Evolutionary conservation across 2,797 vertebrate species (phyloP).

Genomic region (Sarcophilus harrisii): DNA sequence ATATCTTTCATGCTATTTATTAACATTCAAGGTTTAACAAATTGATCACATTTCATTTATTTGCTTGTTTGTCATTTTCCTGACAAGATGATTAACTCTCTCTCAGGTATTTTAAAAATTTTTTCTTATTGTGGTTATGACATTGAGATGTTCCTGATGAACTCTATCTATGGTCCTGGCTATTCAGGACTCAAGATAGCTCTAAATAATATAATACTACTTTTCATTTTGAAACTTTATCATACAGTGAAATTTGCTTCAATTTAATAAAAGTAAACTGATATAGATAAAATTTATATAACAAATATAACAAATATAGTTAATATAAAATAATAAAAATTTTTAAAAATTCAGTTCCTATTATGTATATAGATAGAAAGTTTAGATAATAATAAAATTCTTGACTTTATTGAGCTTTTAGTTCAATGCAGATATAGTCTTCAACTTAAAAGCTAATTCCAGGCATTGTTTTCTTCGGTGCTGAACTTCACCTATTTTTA

Average conservation of each 20-base stretch:
- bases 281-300: not conserved
- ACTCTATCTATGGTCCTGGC: not conserved
- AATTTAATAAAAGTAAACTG: not conserved
- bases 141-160: not conserved
- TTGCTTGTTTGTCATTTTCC: not conserved
- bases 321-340: not conserved
- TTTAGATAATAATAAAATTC: not conserved
- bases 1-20: not conserved
- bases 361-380: not conserved
- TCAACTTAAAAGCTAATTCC: conserved; percentile 11
- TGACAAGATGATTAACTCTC: not conserved
- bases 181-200: not conserved
- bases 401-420: not conserved
- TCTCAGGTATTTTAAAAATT: not conserved
- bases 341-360: not conserved
- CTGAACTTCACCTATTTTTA: not conserved
- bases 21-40: not conserved
- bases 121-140: not conserved
- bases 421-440: conserved; percentile 8
- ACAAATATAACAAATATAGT: not conserved
- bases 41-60: not conserved
- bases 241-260: not conserved
- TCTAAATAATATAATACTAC: not conserved
- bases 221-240: not conserved
- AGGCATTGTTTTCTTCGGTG: not conserved